These are phyloP conservation scores for Cryptoblepharus egeriae DNA, from an alignment of 2,797 vertebrate genomes.

Conservation along the genomic window DNA sequence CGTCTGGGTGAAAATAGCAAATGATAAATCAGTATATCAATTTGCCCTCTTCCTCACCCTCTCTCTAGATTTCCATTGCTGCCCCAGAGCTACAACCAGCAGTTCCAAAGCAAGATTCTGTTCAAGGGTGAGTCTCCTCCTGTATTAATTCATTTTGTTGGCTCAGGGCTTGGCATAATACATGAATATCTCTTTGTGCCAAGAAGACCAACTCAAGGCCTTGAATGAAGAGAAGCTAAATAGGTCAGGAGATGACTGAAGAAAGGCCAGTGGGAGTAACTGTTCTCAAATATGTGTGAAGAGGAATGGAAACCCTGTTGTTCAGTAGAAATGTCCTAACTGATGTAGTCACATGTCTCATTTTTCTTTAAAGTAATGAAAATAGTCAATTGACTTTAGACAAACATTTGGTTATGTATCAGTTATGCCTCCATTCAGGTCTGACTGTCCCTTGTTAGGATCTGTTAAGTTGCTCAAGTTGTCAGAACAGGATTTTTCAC, in stretches of 20 bases:
- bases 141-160: conserved; percentile 15
- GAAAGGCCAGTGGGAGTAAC: background rate
- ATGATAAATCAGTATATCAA: background rate
- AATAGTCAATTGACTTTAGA: background rate
- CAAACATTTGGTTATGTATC: background rate
- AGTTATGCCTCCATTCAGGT: background rate
- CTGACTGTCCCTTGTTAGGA: background rate
- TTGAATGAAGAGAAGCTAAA: background rate
- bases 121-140: conserved; percentile 61
- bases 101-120: conserved; percentile 61
- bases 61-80: conserved; percentile 11
- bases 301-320: background rate
- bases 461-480: background rate
- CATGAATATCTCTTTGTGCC: background rate
- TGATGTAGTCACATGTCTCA: background rate
- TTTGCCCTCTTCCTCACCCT: background rate
- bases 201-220: background rate
- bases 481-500: background rate
- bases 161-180: background rate
- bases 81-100: conserved; percentile 56
- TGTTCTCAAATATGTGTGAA: background rate
- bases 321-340: background rate
- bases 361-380: background rate
- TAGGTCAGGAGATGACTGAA: background rate
- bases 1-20: background rate